Evolutionary conservation across 2,113 vertebrate genomes (phyloP).

Genomic region (Diadophis punctatus): DNA sequence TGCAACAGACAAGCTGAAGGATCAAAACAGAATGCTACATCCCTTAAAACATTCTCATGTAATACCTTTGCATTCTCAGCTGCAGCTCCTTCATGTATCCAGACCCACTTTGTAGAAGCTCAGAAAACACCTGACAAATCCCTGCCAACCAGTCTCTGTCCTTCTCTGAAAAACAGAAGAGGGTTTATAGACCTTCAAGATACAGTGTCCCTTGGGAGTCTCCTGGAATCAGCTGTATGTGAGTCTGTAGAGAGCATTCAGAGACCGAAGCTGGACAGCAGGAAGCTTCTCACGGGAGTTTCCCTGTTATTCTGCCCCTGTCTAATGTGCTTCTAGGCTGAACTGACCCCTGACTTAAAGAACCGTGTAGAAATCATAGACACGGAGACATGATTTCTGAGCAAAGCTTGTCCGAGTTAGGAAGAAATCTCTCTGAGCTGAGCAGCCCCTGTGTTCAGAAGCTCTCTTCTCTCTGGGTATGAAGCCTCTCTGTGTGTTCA

Average conservation of each 20-base stretch:
- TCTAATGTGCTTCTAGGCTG: neutral
- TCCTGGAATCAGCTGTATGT: neutral
- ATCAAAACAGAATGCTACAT: neutral
- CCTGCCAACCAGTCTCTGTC: too few relatives aligned
- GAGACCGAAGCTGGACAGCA: neutral
- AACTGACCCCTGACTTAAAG: neutral
- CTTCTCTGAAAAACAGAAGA: neutral
- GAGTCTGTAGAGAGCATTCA: too few relatives aligned
- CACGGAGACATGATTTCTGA: too few relatives aligned
- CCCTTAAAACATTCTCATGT: neutral
- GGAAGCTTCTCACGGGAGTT: neutral
- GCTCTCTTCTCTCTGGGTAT: too few relatives aligned
- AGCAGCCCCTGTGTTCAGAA: too few relatives aligned
- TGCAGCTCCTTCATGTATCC: neutral
- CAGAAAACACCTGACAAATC: neutral
- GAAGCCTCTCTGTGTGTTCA: too few relatives aligned
- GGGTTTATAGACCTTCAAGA: neutral
- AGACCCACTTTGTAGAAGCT: neutral
- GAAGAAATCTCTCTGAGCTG: too few relatives aligned
- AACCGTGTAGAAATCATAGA: too few relatives aligned
- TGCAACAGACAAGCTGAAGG: neutral
- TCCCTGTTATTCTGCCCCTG: neutral
- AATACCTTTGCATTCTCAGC: neutral
- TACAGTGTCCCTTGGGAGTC: neutral
- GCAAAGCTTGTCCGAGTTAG: too few relatives aligned